A percentile compares a stretch with the other conserved stretches of the same genome.
Evolutionary conservation across 2,797 vertebrate species (phyloP).

Genomic region (Tokudaia tokunoshimensis): DNA sequence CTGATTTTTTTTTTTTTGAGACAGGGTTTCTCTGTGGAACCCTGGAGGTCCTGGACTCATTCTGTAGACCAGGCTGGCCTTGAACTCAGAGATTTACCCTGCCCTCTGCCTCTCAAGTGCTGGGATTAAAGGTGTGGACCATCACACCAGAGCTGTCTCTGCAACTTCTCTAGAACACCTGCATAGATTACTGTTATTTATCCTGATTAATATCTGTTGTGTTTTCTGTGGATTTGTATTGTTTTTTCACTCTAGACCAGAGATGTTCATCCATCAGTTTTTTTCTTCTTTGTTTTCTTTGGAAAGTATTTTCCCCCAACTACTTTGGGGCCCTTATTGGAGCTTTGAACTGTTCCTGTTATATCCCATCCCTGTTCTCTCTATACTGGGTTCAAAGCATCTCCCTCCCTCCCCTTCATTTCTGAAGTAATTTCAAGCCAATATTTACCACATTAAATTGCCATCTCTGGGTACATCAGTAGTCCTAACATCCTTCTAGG

Average conservation of each 20-base stretch:
- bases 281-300: not conserved
- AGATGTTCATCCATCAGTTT: not conserved
- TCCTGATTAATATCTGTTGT: not conserved
- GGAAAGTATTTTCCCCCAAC: too few relatives aligned
- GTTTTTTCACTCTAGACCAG: not conserved
- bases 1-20: too few relatives aligned
- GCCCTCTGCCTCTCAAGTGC: not conserved
- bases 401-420: not conserved
- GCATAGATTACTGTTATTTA: not conserved
- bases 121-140: not conserved
- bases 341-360: not conserved
- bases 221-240: not conserved
- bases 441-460: slow-evolving; percentile 41
- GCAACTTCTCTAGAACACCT: not conserved
- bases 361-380: not conserved
- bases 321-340: not conserved
- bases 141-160: not conserved
- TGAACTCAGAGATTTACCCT: too few relatives aligned
- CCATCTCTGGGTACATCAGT: slow-evolving; percentile 45
- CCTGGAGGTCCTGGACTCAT: not conserved
- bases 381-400: not conserved
- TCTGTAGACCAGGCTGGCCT: not conserved
- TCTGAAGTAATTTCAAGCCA: slow-evolving; percentile 38
- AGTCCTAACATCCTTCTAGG: slow-evolving; percentile 10
- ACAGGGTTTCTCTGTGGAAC: not conserved